These are phyloP conservation scores for Eidolon dupreanum DNA, from an alignment of 2,797 vertebrate species.

Conservation along the genomic window DNA sequence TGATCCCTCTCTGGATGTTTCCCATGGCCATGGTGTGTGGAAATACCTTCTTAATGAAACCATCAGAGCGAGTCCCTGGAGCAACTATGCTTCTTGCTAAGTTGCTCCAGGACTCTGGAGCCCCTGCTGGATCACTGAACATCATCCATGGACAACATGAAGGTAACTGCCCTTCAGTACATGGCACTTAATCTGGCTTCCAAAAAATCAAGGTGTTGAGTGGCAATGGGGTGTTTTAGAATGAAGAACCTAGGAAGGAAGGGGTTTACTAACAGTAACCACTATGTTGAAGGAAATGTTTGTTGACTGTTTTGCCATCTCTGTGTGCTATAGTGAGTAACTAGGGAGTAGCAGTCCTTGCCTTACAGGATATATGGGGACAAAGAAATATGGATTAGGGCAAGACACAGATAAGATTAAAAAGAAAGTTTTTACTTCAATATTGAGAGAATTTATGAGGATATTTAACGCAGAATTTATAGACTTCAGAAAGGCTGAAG, in stretches of 20 bases:
- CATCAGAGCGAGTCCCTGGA: slow-evolving; percentile 95
- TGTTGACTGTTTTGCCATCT: background rate
- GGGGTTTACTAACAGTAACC: background rate
- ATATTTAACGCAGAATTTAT: slow-evolving; percentile 20
- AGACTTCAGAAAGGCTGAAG: background rate
- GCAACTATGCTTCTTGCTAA: slow-evolving; percentile 95
- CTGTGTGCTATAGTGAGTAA: background rate
- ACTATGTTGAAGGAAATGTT: background rate
- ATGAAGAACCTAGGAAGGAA: slow-evolving; percentile 23
- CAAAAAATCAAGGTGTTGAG: background rate
- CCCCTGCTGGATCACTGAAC: slow-evolving; percentile 95
- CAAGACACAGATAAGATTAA: background rate
- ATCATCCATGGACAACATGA: slow-evolving; percentile 96
- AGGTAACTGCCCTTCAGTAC: slow-evolving; percentile 83
- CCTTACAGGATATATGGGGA: background rate
- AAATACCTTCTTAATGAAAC: slow-evolving; percentile 97
- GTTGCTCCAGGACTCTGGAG: slow-evolving; percentile 95
- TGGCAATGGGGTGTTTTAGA: background rate
- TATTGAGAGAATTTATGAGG: background rate
- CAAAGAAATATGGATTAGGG: background rate
- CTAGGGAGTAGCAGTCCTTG: background rate
- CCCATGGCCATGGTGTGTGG: slow-evolving; percentile 97
- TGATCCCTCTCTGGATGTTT: slow-evolving; percentile 99
- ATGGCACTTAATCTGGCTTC: background rate
- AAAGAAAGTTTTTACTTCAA: slow-evolving; percentile 14